Percentiles rank a stretch among this genome's conserved stretches.
Evolutionary conservation across 2,888 invertebrate genomes (phyloP).

Genomic region (Eumerus sabulonum): DNA sequence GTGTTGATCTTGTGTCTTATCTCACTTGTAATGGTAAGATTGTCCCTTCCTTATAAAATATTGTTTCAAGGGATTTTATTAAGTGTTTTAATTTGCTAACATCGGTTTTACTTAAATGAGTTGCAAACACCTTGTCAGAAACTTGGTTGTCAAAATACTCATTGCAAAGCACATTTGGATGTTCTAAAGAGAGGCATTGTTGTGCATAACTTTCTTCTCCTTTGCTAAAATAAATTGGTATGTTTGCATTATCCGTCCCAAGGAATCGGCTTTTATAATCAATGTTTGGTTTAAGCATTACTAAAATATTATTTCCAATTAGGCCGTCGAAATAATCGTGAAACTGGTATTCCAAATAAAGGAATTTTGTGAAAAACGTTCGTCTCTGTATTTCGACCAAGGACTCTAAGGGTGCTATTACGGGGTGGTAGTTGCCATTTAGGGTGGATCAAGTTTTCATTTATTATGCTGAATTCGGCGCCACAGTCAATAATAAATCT

Average conservation of each 20-base stretch:
- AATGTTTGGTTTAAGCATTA: slow-evolving; percentile 4
- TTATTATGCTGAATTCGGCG: slow-evolving; percentile 19
- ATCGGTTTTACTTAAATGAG: no score
- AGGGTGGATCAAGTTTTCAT: slow-evolving; percentile 2
- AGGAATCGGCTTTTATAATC: neutral
- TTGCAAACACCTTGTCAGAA: no score
- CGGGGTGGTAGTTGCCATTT: slow-evolving; percentile 16
- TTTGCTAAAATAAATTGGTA: slow-evolving; percentile 7
- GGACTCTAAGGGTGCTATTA: slow-evolving; percentile 10
- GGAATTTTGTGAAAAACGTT: neutral
- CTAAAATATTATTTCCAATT: slow-evolving; percentile 18
- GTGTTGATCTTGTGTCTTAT: slow-evolving; percentile 19
- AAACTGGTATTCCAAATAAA: slow-evolving; percentile 19
- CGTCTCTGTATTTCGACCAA: slow-evolving; percentile 3
- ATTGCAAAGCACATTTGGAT: no score
- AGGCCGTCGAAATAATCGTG: slow-evolving; percentile 23
- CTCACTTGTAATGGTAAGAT: neutral
- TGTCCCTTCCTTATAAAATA: no score
- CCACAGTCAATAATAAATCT: slow-evolving; percentile 27
- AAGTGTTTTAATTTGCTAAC: no score
- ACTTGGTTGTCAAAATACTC: no score
- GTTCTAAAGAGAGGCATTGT: no score
- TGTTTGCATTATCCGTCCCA: neutral
- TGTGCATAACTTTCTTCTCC: neutral
- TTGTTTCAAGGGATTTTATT: no score